Base-by-base conservation (phyloP, 2,113 vertebrate genomes). In the Genyomyrus donnyi region DNA sequence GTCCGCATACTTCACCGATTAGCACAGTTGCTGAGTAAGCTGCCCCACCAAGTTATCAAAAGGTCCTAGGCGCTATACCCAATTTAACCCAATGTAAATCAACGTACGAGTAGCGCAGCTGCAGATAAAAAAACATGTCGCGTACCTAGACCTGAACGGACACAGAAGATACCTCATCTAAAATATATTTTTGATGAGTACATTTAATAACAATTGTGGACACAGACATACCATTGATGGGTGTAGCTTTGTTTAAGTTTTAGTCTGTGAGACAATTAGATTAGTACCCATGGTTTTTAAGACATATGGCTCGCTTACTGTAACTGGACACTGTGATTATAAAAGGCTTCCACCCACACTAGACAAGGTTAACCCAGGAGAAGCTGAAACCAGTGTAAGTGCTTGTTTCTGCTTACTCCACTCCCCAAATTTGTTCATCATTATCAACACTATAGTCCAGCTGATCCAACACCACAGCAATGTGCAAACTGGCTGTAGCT, bases 1-100 rank as follows among this genome's bases (percentile, higher is more conserved):
- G 85, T 90, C 90, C 88, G 87, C 91, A 92, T 93, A 88, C 90
- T 92, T 93, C 84, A 85, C 90, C 91, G 89, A 93, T 93, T 91
- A 93, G 89, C 88, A 80, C 58, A 88, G 80, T 92, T 66, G 92
- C 91, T 91, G 89, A 91, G 83, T 91, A 85, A 90, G 91, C 85
- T 90, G 85, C 90, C 91, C 90, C 90, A 80, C 50, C 87, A 62
- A 91, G 27, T 89, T 85, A 89, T 91, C 91, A 27, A 50, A 27
- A 88, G 50, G 42, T 62, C 27, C 42, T 24, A 45, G 53, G 35
- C 21, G 31, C n/a, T 87, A 87, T 52, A 52, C 48, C 27, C 24
- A n/a, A 31, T 87, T 85, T 85, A 85, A 85, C 49, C n/a, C 49
- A 50, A 31, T 87, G n/a, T 52, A 52, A 52, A 87, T 53, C n/a